A percentile compares a stretch with the other conserved stretches of the same genome.
Conservation (phyloP, 2,113 vertebrate genomes). For the Calidris pygmaea region DNA sequence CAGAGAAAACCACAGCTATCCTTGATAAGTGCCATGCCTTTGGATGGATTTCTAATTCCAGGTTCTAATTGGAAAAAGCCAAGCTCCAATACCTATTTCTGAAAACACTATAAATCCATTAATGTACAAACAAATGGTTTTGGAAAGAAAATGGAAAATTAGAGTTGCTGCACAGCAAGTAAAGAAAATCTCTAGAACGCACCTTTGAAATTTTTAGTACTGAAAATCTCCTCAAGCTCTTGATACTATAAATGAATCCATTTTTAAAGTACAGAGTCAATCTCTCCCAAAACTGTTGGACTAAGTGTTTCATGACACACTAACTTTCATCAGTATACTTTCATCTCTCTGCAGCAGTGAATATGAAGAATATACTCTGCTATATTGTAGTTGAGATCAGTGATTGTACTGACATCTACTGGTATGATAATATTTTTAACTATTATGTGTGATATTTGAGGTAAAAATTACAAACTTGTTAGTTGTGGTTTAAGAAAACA, state of each 20-base stretch:
- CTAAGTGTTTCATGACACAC: not conserved
- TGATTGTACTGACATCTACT: constrained; percentile 80
- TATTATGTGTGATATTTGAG: not conserved
- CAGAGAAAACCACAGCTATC: not conserved
- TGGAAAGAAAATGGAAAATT: not conserved
- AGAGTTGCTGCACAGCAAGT: not conserved
- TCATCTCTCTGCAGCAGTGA: not conserved
- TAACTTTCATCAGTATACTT: constrained; percentile 38
- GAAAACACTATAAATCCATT: not conserved
- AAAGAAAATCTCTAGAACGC: constrained; percentile 33
- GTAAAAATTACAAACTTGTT: not conserved
- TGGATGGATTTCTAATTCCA: not conserved
- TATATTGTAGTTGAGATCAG: constrained; percentile 33
- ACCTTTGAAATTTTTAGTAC: not conserved
- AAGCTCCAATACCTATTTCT: not conserved
- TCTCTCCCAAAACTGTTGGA: not conserved
- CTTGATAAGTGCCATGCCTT: not conserved
- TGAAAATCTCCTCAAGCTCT: not conserved
- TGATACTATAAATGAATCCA: not conserved
- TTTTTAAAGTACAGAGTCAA: not conserved
- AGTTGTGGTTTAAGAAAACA: not conserved
- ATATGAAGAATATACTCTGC: not conserved
- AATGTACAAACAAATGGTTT: not conserved
- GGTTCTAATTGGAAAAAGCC: not conserved
- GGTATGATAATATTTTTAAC: constrained; percentile 42